Percentiles rank a stretch among this genome's conserved stretches.
phyloP scores from a whole-genome alignment of 2,888 invertebrate genomes.

The Pyrrhia umbra region DNA sequence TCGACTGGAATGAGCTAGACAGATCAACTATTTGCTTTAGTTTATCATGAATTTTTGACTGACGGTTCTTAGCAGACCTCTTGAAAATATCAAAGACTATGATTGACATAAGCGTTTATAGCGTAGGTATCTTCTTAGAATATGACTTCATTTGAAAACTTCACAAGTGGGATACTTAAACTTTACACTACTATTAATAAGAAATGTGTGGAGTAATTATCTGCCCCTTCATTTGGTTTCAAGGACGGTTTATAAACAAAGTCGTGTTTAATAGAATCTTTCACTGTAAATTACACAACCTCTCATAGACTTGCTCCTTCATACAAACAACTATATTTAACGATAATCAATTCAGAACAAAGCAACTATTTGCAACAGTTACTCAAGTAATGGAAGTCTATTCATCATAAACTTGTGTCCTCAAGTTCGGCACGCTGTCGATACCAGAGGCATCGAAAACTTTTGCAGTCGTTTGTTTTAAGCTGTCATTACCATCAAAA shows the following conservation, averaged over 20 bases:
- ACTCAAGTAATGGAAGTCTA: constrained; percentile 49
- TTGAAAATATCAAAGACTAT: constrained; percentile 11
- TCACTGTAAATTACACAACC: neutral
- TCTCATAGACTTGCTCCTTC: constrained; percentile 11
- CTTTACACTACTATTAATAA: too few relatives aligned
- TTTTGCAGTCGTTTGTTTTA: constrained; percentile 44
- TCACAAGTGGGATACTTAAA: neutral
- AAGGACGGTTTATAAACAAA: neutral
- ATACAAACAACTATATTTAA: constrained; percentile 22
- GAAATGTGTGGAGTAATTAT: neutral
- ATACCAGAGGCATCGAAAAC: constrained; percentile 41
- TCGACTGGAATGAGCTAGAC: constrained; percentile 16
- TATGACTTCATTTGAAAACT: neutral
- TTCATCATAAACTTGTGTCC: constrained; percentile 51
- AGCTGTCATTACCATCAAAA: constrained; percentile 24
- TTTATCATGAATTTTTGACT: too few relatives aligned
- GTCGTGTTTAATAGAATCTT: neutral
- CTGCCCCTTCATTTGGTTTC: neutral
- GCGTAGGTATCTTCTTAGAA: neutral
- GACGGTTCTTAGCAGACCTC: constrained; percentile 2
- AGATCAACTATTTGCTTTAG: constrained; percentile 7
- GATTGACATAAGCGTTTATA: constrained; percentile 17
- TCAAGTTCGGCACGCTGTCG: constrained; percentile 41
- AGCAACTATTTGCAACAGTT: constrained; percentile 44
- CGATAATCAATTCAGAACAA: constrained; percentile 51